Evolutionary conservation across 1,140 invertebrate species (phyloP).

Genomic region (Drosophila fuyamai): DNA sequence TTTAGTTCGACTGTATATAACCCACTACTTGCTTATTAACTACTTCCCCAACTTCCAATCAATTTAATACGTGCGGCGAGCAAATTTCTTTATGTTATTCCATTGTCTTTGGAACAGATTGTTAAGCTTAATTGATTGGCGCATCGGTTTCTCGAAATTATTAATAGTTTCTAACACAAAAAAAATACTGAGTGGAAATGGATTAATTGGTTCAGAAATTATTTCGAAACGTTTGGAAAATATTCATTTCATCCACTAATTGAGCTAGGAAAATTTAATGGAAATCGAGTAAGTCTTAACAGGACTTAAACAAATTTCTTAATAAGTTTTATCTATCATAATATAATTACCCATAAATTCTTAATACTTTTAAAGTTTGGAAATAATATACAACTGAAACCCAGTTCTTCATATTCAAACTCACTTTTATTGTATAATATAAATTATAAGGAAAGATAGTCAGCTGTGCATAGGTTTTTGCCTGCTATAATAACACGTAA

Average conservation of each 20-base stretch:
- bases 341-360: too few species aligned
- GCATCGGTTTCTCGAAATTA: slow-evolving; percentile 36
- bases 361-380: too few species aligned
- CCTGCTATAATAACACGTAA: neutral
- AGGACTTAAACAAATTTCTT: neutral
- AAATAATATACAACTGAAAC: too few species aligned
- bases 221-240: slow-evolving; percentile 18
- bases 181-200: slow-evolving; percentile 7
- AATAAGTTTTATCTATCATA: too few species aligned
- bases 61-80: slow-evolving; percentile 23
- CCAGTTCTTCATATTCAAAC: too few species aligned
- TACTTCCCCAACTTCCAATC: neutral
- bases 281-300: slow-evolving; percentile 10
- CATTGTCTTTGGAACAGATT: slow-evolving; percentile 30
- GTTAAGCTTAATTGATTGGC: slow-evolving; percentile 60
- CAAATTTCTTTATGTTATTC: slow-evolving; percentile 24
- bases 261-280: slow-evolving; percentile 36
- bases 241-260: slow-evolving; percentile 4
- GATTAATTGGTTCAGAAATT: slow-evolving; percentile 37
- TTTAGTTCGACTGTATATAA: neutral
- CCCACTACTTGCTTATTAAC: neutral
- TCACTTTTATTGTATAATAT: too few species aligned
- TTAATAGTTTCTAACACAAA: slow-evolving; percentile 35
- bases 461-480: neutral
- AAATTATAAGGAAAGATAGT: too few species aligned